phyloP scores from a whole-genome alignment of 2,888 invertebrate genomes.

The Scaptomyza polygonia region DNA sequence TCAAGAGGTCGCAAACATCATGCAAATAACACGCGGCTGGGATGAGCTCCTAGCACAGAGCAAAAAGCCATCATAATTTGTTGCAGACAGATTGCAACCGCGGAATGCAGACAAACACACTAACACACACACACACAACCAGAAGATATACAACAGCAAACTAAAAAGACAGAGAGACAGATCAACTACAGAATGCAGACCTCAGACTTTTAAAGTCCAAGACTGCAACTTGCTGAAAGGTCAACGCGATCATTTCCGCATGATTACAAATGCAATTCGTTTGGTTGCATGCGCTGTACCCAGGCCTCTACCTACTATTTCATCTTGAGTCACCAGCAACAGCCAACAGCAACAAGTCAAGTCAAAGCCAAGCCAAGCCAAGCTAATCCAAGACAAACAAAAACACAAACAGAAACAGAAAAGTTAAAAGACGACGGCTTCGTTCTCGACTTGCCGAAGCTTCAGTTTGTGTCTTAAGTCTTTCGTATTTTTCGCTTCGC shows the following conservation, averaged over 20 bases:
- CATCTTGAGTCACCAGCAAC: slow-evolving; percentile 46
- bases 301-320: slow-evolving; percentile 33
- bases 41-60: slow-evolving; percentile 14
- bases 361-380: slow-evolving; percentile 4
- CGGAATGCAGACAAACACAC: slow-evolving; percentile 45
- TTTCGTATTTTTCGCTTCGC: slow-evolving; percentile 32
- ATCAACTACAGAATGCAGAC: slow-evolving; percentile 31
- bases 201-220: slow-evolving; percentile 43
- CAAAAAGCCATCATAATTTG: slow-evolving; percentile 44
- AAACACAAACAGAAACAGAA: not conserved
- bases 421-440: slow-evolving; percentile 6
- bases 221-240: slow-evolving; percentile 79
- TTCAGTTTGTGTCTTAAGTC: slow-evolving; percentile 50
- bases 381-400: not conserved
- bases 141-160: slow-evolving; percentile 5
- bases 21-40: slow-evolving; percentile 54
- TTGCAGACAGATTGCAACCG: slow-evolving; percentile 52
- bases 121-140: not conserved
- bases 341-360: slow-evolving; percentile 4
- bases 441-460: slow-evolving; percentile 36
- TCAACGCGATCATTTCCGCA: slow-evolving; percentile 83
- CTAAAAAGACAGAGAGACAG: slow-evolving; percentile 15
- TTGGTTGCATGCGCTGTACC: slow-evolving; percentile 32
- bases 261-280: slow-evolving; percentile 78
- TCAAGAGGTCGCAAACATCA: slow-evolving; percentile 78